Percentiles rank a stretch among this genome's conserved stretches.
Conservation (phyloP, 2,113 vertebrate species). For the Ivindomyrus marchei region DNA sequence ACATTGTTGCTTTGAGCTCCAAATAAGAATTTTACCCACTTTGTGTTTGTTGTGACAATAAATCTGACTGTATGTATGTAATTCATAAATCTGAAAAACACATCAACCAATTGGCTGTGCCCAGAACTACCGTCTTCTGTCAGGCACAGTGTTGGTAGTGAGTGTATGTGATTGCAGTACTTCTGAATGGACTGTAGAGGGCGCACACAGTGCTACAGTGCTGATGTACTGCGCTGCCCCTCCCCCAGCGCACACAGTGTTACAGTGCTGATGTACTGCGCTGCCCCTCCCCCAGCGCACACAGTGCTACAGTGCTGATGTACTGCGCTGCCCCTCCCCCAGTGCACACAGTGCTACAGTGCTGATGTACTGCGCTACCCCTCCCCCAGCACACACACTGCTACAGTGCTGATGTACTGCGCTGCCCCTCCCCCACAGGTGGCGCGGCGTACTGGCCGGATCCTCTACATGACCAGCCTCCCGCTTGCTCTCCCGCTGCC, state of each 20-base stretch:
- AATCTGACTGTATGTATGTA: neutral
- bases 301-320: neutral
- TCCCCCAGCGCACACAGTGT: neutral
- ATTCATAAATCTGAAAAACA: neutral
- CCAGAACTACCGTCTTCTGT: neutral
- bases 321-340: constrained; percentile 13
- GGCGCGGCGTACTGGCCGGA: constrained; percentile 78
- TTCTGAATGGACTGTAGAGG: neutral
- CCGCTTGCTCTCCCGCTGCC: constrained; percentile 82
- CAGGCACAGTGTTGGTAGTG: neutral
- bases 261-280: neutral
- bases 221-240: neutral
- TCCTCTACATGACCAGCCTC: constrained; percentile 90
- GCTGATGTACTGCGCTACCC: neutral
- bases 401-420: neutral
- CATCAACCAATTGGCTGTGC: neutral
- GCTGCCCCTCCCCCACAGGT: constrained; percentile 59
- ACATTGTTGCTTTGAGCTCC: neutral
- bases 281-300: constrained; percentile 17
- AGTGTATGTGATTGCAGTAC: neutral
- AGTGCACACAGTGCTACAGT: neutral
- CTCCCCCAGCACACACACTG: neutral
- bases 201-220: neutral
- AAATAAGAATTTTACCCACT: neutral
- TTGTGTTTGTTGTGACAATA: neutral